A percentile compares a stretch with the other conserved stretches of the same genome.
These are phyloP conservation scores for Cremastinae sp. DNA, from an alignment of 2,888 invertebrate species.

Conservation along the genomic window DNA sequence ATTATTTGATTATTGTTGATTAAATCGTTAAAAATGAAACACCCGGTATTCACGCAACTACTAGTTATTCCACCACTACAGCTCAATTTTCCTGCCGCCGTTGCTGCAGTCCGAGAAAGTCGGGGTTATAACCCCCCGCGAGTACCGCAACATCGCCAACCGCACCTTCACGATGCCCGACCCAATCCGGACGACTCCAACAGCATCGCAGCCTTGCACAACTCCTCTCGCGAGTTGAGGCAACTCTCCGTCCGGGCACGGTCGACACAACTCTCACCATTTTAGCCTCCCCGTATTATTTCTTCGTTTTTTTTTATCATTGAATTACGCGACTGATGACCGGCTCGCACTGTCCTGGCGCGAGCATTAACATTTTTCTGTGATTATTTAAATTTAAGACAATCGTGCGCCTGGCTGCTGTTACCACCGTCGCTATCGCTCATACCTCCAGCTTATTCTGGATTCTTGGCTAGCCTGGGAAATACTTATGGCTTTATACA, in stretches of 20 bases:
- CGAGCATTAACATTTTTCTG: constrained; percentile 73
- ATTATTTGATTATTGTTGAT: constrained; percentile 30
- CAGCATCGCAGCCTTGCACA: constrained; percentile 27
- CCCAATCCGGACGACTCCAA: constrained; percentile 12
- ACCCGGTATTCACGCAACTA: constrained; percentile 31
- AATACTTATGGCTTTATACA: constrained; percentile 39
- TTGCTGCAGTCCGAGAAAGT: constrained; percentile 35
- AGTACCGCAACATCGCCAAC: constrained; percentile 45
- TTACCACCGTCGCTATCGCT: constrained; percentile 22
- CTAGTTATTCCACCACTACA: constrained; percentile 43
- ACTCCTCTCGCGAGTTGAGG: constrained; percentile 42
- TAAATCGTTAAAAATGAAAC: no score
- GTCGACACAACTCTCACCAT: constrained; percentile 28
- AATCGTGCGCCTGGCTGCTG: constrained; percentile 68
- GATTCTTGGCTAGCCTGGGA: constrained; percentile 14
- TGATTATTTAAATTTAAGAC: constrained; percentile 78
- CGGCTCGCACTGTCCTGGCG: constrained; percentile 35
- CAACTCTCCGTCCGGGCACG: constrained; percentile 15
- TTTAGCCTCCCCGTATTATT: constrained; percentile 48
- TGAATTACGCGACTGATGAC: constrained; percentile 70
- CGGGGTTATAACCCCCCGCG: constrained; percentile 40
- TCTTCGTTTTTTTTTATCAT: constrained; percentile 76
- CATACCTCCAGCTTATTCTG: constrained; percentile 18
- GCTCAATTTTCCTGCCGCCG: background rate
- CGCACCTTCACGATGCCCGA: constrained; percentile 32